A percentile compares a stretch with the other conserved stretches of the same genome.
These are phyloP conservation scores for Nipponia nippon DNA, from an alignment of 2,113 vertebrate genomes.

Conservation along the genomic window DNA sequence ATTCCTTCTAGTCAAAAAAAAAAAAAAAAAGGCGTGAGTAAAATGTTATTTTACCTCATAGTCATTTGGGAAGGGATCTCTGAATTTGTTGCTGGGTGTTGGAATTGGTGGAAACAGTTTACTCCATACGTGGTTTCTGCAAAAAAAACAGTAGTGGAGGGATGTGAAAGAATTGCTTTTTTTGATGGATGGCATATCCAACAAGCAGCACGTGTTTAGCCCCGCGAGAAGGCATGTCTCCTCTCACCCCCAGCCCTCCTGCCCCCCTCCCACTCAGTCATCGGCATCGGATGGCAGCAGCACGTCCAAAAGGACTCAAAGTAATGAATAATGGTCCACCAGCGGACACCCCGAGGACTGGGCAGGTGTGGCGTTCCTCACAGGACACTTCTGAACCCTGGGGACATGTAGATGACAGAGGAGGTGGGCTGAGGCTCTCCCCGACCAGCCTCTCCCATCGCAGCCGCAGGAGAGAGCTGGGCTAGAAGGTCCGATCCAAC, in stretches of 20 bases:
- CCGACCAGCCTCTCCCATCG: background rate
- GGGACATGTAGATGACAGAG: background rate
- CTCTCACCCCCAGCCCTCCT: background rate
- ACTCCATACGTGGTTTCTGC: conserved; percentile 49
- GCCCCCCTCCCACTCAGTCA: background rate
- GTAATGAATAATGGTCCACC: fast-evolving
- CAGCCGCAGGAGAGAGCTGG: background rate
- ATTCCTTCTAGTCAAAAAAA: background rate
- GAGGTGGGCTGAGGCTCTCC: background rate
- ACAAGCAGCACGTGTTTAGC: fast-evolving
- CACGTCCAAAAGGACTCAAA: background rate
- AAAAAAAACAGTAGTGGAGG: background rate
- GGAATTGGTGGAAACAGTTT: conserved; percentile 70
- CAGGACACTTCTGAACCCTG: background rate
- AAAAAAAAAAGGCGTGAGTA: too few species aligned
- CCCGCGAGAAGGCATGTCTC: background rate
- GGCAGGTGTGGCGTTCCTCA: fast-evolving
- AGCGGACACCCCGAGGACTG: background rate
- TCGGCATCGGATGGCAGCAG: background rate
- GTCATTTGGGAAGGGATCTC: conserved; percentile 11
- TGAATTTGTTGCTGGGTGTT: conserved; percentile 54
- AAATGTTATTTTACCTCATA: conserved; percentile 49
- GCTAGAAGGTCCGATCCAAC: background rate
- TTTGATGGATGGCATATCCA: fast-evolving
- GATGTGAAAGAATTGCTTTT: background rate